Conservation (phyloP, 1,140 invertebrate species). For the Laodelphax striatellus region DNA sequence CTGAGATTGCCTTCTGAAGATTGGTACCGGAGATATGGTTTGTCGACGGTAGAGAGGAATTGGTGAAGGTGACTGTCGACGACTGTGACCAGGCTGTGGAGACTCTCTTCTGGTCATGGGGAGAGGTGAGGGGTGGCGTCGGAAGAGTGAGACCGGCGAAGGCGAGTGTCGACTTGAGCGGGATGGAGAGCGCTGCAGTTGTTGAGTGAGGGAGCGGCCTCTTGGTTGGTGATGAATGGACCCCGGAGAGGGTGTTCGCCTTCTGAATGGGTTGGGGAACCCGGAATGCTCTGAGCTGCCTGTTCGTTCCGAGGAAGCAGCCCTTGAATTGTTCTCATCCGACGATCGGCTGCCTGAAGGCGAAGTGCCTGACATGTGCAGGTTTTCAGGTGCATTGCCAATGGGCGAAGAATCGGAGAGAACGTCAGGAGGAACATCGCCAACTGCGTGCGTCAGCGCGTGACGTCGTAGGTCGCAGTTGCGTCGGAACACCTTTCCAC, state of each 20-base stretch:
- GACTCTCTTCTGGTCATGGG: conserved; percentile 11
- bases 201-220: conserved; percentile 3
- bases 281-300: neutral
- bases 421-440: conserved; percentile 58
- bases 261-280: conserved; percentile 1
- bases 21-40: conserved; percentile 6
- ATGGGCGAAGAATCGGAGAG: conserved; percentile 4
- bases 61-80: conserved; percentile 12
- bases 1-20: conserved; percentile 12
- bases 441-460: conserved; percentile 72
- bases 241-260: conserved; percentile 1
- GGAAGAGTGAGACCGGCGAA: conserved; percentile 11
- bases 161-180: too few species aligned
- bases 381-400: conserved; percentile 10
- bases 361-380: conserved; percentile 5
- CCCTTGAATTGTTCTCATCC: conserved; percentile 12
- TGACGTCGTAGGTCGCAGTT: conserved; percentile 78
- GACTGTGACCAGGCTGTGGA: conserved; percentile 14
- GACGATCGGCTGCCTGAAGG: conserved; percentile 15
- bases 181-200: conserved; percentile 12
- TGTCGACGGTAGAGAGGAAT: conserved; percentile 12
- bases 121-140: conserved; percentile 10
- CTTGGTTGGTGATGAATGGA: neutral
- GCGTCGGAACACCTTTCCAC: conserved; percentile 75
- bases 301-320: conserved; percentile 8